Evolutionary conservation across 2,888 invertebrate species (phyloP).

Genomic region (Rhimphoctona megacephalus): DNA sequence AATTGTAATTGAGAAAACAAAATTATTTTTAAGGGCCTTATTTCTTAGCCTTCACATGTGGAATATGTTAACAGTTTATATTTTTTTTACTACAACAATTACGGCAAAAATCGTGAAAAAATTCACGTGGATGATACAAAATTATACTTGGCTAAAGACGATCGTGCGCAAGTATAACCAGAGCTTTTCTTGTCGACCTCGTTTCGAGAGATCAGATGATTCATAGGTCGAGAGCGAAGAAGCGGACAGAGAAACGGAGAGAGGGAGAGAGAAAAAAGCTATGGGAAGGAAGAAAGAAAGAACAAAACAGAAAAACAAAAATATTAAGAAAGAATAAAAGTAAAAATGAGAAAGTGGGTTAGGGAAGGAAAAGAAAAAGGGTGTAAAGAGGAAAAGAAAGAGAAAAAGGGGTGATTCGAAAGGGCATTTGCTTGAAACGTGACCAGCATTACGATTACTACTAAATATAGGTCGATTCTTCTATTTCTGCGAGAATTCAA

Average conservation of each 20-base stretch:
- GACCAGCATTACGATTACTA: constrained; percentile 59
- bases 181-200: constrained; percentile 55
- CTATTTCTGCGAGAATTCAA: constrained; percentile 10
- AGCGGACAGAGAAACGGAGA: neutral
- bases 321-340: constrained; percentile 3
- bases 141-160: constrained; percentile 44
- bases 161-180: constrained; percentile 36
- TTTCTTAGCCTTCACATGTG: neutral
- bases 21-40: neutral
- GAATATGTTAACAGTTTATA: neutral
- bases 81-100: neutral
- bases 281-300: constrained; percentile 15
- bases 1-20: neutral
- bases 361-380: neutral
- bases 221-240: constrained; percentile 48
- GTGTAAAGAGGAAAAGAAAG: constrained; percentile 2
- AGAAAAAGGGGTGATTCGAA: constrained; percentile 39
- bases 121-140: constrained; percentile 36
- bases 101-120: constrained; percentile 6
- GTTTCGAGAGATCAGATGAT: constrained; percentile 56
- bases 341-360: constrained; percentile 19
- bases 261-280: neutral
- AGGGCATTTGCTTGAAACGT: constrained; percentile 66
- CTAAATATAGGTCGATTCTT: constrained; percentile 18
- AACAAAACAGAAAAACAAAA: constrained; percentile 8